Conservation (phyloP, 2,888 invertebrate species). For the Aelia acuminata region DNA sequence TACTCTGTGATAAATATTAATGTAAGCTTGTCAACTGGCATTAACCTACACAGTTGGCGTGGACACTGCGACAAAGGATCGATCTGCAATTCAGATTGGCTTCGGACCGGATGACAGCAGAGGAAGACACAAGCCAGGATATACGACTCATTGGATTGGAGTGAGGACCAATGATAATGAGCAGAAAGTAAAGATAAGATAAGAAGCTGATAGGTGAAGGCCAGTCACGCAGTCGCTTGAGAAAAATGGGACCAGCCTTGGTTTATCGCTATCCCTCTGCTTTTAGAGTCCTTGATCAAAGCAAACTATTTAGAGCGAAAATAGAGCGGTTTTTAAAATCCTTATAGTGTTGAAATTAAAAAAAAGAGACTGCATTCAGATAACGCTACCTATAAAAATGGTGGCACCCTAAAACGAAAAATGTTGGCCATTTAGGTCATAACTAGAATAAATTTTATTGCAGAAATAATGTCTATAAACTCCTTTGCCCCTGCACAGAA, state of each 20-base stretch:
- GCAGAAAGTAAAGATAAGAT: constrained; percentile 8
- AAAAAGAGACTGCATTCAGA: no score
- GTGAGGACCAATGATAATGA: not conserved
- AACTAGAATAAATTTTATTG: no score
- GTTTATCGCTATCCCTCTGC: not conserved
- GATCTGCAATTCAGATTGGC: constrained; percentile 25
- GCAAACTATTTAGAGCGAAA: not conserved
- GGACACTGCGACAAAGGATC: not conserved
- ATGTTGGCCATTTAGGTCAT: no score
- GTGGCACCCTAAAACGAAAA: no score
- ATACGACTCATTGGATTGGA: not conserved
- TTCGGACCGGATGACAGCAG: not conserved
- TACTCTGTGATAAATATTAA: no score
- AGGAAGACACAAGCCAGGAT: not conserved
- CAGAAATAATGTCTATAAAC: no score
- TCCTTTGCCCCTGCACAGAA: no score
- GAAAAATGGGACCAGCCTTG: not conserved
- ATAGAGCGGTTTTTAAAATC: no score
- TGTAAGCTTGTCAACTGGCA: not conserved
- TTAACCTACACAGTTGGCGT: not conserved
- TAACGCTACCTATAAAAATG: no score
- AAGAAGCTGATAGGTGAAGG: not conserved
- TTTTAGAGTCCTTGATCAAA: not conserved
- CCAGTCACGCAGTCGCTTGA: not conserved
- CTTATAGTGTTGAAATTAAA: no score